A percentile compares a stretch with the other conserved stretches of the same genome.
phyloP scores from a whole-genome alignment of 1,140 invertebrate genomes.

The Olivierus martensii region DNA sequence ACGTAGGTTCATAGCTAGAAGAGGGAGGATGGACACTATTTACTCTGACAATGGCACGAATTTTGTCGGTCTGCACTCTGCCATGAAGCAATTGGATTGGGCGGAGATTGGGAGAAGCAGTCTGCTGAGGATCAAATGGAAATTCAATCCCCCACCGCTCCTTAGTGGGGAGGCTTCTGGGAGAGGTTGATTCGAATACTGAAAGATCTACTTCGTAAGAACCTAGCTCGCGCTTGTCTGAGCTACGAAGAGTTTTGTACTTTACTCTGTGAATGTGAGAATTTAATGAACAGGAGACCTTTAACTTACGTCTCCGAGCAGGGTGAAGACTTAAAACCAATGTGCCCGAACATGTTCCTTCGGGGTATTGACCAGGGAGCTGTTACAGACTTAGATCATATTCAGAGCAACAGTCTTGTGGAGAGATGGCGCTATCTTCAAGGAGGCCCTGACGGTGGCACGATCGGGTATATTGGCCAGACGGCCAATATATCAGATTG shows the following conservation, averaged over 20 bases:
- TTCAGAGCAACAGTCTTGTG: background rate
- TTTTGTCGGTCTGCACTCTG: conserved; percentile 17
- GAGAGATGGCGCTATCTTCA: background rate
- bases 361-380: background rate
- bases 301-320: conserved; percentile 10
- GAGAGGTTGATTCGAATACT: conserved; percentile 28
- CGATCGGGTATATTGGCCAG: no score
- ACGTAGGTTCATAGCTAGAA: conserved; percentile 25
- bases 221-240: conserved; percentile 16
- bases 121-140: conserved; percentile 1
- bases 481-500: no score
- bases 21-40: conserved; percentile 21
- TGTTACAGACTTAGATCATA: background rate
- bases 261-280: conserved; percentile 20
- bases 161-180: conserved; percentile 33
- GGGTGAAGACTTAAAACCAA: background rate
- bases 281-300: conserved; percentile 16
- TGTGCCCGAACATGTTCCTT: background rate
- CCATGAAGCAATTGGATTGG: background rate
- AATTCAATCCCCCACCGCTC: conserved; percentile 26
- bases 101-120: background rate
- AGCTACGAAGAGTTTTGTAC: conserved; percentile 20
- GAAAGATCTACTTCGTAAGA: conserved; percentile 25
- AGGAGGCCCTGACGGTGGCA: no score
- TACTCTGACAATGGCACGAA: conserved; percentile 30